Conservation (phyloP, 2,888 invertebrate species). For the Acrobasis suavella region DNA sequence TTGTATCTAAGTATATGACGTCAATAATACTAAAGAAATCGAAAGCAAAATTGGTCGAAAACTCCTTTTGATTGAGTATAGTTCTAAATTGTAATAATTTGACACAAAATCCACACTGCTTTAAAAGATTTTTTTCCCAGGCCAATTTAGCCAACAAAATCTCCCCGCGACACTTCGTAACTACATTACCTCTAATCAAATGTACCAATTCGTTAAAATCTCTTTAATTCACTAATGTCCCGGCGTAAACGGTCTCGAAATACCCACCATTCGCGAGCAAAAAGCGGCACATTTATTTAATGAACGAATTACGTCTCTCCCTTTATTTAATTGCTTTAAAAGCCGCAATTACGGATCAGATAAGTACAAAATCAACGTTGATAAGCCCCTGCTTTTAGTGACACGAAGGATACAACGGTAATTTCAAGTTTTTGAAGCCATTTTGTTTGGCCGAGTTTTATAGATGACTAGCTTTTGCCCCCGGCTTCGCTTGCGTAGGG, state of each 20-base stretch:
- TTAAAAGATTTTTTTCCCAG: too few relatives aligned
- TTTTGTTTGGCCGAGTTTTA: constrained; percentile 8
- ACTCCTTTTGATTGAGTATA: too few relatives aligned
- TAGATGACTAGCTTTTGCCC: too few relatives aligned
- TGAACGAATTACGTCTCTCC: constrained; percentile 20
- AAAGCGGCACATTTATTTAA: constrained; percentile 23
- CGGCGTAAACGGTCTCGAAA: constrained; percentile 11
- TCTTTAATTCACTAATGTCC: constrained; percentile 15
- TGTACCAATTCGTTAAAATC: constrained; percentile 2
- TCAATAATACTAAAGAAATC: too few relatives aligned
- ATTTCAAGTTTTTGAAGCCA: constrained; percentile 9
- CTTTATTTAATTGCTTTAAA: constrained; percentile 23
- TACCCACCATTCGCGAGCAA: constrained; percentile 1
- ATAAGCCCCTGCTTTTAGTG: constrained; percentile 22
- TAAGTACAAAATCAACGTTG: constrained; percentile 21
- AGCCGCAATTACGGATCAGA: constrained; percentile 24
- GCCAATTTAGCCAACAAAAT: not conserved
- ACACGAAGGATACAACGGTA: constrained; percentile 11
- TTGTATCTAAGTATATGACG: too few relatives aligned
- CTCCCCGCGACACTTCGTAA: not conserved
- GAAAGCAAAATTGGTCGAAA: too few relatives aligned
- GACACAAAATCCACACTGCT: too few relatives aligned
- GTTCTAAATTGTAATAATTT: too few relatives aligned
- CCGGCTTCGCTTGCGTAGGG: too few relatives aligned
- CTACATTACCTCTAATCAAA: constrained; percentile 9